A percentile compares a stretch with the other conserved stretches of the same genome.
phyloP scores from a whole-genome alignment of 2,797 vertebrate species.

The Xerus rutilus region DNA sequence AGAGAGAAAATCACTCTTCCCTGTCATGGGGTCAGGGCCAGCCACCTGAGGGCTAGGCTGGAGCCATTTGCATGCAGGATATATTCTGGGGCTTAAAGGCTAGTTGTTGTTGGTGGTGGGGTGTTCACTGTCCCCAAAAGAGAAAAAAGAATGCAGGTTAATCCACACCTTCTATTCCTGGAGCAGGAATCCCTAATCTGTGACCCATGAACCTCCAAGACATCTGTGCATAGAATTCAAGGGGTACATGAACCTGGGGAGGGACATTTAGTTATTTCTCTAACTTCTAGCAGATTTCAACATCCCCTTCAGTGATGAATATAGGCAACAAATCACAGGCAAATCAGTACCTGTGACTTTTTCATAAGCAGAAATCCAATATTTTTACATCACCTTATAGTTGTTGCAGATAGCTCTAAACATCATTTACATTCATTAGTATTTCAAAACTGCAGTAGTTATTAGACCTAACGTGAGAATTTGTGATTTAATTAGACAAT shows the following conservation, averaged over 20 bases:
- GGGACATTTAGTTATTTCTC: background rate
- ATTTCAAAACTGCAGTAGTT: background rate
- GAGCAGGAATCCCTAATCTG: background rate
- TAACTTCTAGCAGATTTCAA: background rate
- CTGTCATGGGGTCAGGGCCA: background rate
- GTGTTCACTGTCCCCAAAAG: background rate
- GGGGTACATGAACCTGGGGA: background rate
- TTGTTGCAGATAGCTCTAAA: background rate
- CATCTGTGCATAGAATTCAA: background rate
- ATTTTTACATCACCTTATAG: background rate
- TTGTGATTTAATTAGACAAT: conserved; percentile 59
- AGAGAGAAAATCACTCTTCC: background rate
- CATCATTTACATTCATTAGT: conserved; percentile 4
- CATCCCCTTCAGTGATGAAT: background rate
- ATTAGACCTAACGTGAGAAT: conserved; percentile 18
- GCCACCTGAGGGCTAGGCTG: background rate
- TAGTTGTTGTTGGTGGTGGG: background rate
- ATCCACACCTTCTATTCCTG: background rate
- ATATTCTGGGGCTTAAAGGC: conserved; percentile 21
- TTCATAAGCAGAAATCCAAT: background rate
- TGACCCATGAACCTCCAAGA: background rate
- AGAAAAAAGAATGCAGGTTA: background rate
- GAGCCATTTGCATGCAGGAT: background rate
- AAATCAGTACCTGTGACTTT: background rate
- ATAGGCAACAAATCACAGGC: background rate